Evolutionary conservation across 2,888 invertebrate species (phyloP).

Genomic region (Cybosia mesomella): DNA sequence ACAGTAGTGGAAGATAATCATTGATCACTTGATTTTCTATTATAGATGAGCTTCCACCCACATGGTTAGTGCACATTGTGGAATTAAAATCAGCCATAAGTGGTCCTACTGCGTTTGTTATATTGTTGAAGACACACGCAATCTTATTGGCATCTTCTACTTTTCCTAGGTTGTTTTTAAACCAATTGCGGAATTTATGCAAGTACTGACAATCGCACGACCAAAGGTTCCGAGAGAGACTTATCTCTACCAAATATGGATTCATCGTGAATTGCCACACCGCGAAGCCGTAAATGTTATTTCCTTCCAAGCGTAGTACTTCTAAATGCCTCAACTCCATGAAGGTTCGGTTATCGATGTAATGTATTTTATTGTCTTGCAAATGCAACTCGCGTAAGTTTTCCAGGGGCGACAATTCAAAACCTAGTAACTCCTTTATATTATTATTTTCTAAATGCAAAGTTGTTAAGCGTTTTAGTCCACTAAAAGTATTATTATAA

Average conservation of each 20-base stretch:
- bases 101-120: constrained; percentile 90
- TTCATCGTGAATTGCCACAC: constrained; percentile 95
- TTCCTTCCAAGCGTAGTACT: constrained; percentile 94
- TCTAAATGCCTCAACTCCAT: constrained; percentile 93
- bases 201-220: constrained; percentile 96
- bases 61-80: constrained; percentile 91
- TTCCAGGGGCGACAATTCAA: constrained; percentile 93
- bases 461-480: constrained; percentile 91
- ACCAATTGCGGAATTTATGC: constrained; percentile 92
- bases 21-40: constrained; percentile 93
- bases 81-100: constrained; percentile 92
- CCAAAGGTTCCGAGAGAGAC: constrained; percentile 95
- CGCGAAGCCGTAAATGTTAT: constrained; percentile 93
- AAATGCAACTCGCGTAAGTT: constrained; percentile 94
- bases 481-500: constrained; percentile 96
- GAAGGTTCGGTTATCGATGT: constrained; percentile 95
- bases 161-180: constrained; percentile 92
- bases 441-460: constrained; percentile 96
- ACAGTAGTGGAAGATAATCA: constrained; percentile 92
- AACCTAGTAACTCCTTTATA: constrained; percentile 92
- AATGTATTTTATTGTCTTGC: constrained; percentile 93
- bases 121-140: constrained; percentile 91
- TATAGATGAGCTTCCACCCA: constrained; percentile 91
- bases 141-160: constrained; percentile 93
- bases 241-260: constrained; percentile 95